phyloP scores from a whole-genome alignment of 2,113 vertebrate species.

The Lagenorhynchus albirostris region DNA sequence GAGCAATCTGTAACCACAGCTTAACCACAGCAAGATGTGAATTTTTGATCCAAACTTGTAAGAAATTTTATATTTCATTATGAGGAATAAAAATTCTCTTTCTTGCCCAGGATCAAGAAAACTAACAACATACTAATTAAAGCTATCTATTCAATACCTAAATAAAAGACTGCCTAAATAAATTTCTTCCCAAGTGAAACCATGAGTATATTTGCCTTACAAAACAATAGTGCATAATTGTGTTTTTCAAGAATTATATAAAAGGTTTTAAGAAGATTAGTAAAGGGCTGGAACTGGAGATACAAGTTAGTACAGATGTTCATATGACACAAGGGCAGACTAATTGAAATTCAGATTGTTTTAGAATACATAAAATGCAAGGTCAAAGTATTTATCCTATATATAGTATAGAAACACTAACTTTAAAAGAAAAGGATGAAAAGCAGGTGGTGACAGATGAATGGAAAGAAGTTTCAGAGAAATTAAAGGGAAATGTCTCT shows the following conservation, averaged over 20 bases:
- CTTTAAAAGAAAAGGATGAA: neutral
- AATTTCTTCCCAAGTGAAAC: neutral
- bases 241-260: neutral
- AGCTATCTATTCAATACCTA: neutral
- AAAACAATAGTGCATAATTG: neutral
- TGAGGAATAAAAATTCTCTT: conserved; percentile 38
- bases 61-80: conserved; percentile 30
- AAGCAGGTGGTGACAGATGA: conserved; percentile 27
- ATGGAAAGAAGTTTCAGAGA: neutral
- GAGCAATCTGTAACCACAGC: conserved; percentile 4
- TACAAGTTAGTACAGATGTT: neutral
- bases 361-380: neutral
- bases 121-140: neutral
- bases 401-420: neutral
- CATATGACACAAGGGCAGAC: neutral
- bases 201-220: neutral
- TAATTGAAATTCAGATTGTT: neutral
- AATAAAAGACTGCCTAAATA: neutral
- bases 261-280: neutral
- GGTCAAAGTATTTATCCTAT: neutral
- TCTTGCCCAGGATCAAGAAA: conserved; percentile 3
- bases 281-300: neutral
- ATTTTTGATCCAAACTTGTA: neutral
- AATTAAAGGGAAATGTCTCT: neutral
- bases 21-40: conserved; percentile 13